Conservation (phyloP, 1,140 invertebrate genomes). For the Phocides pigmalion region DNA sequence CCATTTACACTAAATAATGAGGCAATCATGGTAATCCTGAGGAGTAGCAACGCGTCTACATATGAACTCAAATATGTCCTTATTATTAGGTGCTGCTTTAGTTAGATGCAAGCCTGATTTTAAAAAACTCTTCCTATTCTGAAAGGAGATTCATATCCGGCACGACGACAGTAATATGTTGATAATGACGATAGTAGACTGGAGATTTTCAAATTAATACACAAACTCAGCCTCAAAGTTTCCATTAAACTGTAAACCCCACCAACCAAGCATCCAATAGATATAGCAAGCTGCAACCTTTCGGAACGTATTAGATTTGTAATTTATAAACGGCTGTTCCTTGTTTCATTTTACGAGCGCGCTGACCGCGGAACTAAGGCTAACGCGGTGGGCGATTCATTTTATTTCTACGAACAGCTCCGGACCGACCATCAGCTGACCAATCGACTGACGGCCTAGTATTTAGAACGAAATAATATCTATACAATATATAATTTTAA, state of each 20-base stretch:
- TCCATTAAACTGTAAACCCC: background rate
- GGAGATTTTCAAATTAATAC: background rate
- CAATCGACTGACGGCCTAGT: too few species aligned
- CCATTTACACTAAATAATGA: too few species aligned
- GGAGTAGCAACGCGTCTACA: too few species aligned
- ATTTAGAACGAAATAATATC: too few species aligned
- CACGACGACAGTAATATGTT: too few species aligned
- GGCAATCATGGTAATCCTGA: too few species aligned
- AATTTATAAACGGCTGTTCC: constrained; percentile 44
- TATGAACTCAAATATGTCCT: too few species aligned
- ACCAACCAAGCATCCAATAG: constrained; percentile 12
- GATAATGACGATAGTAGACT: background rate
- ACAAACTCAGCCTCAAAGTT: background rate
- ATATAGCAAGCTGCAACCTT: constrained; percentile 32
- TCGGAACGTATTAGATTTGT: constrained; percentile 44
- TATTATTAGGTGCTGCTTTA: too few species aligned
- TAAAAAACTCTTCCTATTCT: too few species aligned
- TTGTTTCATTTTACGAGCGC: constrained; percentile 43
- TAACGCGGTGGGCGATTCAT: constrained; percentile 6
- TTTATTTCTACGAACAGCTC: background rate
- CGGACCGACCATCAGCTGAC: background rate
- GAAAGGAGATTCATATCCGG: too few species aligned
- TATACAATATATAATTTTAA: too few species aligned
- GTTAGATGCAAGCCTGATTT: too few species aligned
- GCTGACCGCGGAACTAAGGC: constrained; percentile 15